phyloP scores from a whole-genome alignment of 1,140 invertebrate species.

The Pectinophora gossypiella region DNA sequence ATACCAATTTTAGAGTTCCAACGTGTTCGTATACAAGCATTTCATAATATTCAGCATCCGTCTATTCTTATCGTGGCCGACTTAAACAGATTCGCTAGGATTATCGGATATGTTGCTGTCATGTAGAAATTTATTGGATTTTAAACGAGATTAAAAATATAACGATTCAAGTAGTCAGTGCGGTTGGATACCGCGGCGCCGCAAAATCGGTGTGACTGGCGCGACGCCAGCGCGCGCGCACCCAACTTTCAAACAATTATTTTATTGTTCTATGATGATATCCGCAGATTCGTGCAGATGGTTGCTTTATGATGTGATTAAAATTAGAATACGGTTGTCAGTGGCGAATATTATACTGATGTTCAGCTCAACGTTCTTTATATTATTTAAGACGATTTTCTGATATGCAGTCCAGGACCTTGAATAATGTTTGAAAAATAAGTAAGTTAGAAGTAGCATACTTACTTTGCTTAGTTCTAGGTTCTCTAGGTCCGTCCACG shows the following conservation, averaged over 20 bases:
- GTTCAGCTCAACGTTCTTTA: no score
- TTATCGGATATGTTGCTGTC: not conserved
- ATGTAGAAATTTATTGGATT: conserved; percentile 4
- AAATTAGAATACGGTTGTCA: no score
- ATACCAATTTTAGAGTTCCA: no score
- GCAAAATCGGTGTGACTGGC: conserved; percentile 56
- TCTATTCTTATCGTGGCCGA: no score
- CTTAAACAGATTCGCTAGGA: no score
- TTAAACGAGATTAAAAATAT: conserved; percentile 36
- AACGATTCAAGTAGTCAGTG: conserved; percentile 43
- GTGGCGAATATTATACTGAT: no score
- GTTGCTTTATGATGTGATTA: conserved; percentile 2
- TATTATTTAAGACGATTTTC: no score
- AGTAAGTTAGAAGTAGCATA: no score
- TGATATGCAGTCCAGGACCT: no score
- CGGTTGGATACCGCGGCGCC: conserved; percentile 53
- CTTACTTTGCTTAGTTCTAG: conserved; percentile 97
- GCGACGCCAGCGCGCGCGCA: conserved; percentile 40
- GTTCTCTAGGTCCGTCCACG: conserved; percentile 98
- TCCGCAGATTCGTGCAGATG: not conserved
- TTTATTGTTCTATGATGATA: conserved; percentile 16
- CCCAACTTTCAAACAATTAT: conserved; percentile 7
- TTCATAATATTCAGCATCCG: no score
- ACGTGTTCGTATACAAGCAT: no score
- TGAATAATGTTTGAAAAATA: no score